Evolutionary conservation across 1,140 invertebrate species (phyloP), one percentile per base, ranked within the genome.

Genomic region (Scaptomyza graminum): DNA sequence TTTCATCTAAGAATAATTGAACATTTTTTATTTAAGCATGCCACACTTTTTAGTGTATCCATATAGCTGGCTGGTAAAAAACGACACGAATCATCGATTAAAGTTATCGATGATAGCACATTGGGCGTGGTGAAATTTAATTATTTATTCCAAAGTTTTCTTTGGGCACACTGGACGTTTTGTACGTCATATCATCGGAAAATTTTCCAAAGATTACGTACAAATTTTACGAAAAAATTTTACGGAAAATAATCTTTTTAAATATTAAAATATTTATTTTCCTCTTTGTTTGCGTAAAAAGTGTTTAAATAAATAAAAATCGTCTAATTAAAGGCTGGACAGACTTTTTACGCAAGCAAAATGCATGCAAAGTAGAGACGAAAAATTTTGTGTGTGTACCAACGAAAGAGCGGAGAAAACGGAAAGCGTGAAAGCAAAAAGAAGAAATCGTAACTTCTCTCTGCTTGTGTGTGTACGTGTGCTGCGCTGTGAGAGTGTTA

Each of bases 341-440:
- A 78, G 47, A 61, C 61, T 82, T 81, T 76, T 79, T 74, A 65
- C 70, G 69, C 63, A 76, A 65, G 71, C 75, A 74, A 87, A 87
- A 85, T 85, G 76, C 62, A 62, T 64, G 79, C 83, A 74, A 79
- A 88, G 79, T 71, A 79, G 72, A 88, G 72, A 76, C 76, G 83
- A 88, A 90, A 80, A 87, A 85, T 89, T 71, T 71, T 90, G 81
- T 90, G 90, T 90, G 84, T 90, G 90, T 90, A 90, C 71, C 90
- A 90, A 79, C 89, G 89, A 90, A 90, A 73, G 69, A 80, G 76
- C 46, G 71, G 73, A 70, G 79, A 84, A 90, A 90, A 77, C 74
- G 78, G 71, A 87, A 82, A 25, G 74, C 74, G 84, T 54, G 75
- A 90, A 80, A 85, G 74, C 66, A 67, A 65, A 52, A 71, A 74